phyloP scores from a whole-genome alignment of 2,113 vertebrate genomes.

The Lichenostomus cassidix region DNA sequence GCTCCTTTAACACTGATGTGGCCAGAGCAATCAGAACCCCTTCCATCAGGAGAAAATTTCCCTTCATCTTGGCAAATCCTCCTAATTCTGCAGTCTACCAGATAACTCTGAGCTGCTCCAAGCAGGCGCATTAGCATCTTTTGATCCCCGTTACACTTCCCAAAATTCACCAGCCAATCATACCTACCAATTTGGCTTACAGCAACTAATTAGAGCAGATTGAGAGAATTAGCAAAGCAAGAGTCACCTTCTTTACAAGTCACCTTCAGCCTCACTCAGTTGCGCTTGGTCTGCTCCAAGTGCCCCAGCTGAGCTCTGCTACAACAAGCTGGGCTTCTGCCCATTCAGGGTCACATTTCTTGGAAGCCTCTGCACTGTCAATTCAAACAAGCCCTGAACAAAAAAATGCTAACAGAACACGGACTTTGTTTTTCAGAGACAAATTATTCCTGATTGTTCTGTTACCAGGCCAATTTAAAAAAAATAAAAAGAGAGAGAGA shows the following conservation, averaged over 20 bases:
- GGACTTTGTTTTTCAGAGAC: not conserved
- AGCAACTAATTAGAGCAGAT: slow-evolving; percentile 11
- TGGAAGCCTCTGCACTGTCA: not conserved
- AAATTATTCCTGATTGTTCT: not conserved
- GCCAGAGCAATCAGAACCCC: not conserved
- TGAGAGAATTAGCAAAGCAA: not conserved
- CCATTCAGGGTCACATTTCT: not conserved
- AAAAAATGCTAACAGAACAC: not conserved
- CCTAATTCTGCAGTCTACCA: not conserved
- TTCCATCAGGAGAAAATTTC: not conserved
- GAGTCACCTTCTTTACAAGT: slow-evolving; percentile 6
- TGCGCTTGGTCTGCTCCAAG: not conserved
- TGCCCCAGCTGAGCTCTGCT: not conserved
- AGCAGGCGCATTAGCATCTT: not conserved
- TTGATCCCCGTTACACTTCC: not conserved
- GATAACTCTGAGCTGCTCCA: not conserved
- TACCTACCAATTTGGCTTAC: not conserved
- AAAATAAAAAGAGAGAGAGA: not conserved
- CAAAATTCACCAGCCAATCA: not conserved
- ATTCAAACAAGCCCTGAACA: not conserved
- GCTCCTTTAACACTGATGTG: not conserved
- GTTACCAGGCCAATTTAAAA: slow-evolving; percentile 18
- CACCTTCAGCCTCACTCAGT: slow-evolving; percentile 15
- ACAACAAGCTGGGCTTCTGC: not conserved
- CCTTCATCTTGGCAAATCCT: slow-evolving; percentile 11